A percentile compares a stretch with the other conserved stretches of the same genome.
Conservation (phyloP, 2,888 invertebrate species). For the Macrophya annulata region DNA sequence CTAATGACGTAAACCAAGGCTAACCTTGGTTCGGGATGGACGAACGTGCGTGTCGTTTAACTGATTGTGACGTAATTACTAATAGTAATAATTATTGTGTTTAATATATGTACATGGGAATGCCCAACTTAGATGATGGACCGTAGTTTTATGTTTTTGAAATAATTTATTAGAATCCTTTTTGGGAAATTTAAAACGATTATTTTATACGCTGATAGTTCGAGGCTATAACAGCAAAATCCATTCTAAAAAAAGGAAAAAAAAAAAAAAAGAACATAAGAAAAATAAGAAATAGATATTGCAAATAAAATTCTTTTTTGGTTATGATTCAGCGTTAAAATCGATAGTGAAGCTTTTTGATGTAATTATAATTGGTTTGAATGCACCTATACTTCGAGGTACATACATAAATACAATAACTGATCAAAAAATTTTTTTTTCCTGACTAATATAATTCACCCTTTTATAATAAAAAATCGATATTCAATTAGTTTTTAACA, state of each 20-base stretch:
- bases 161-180: no score
- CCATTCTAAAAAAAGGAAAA: neutral
- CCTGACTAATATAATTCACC: neutral
- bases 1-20: conserved; percentile 31
- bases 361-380: neutral
- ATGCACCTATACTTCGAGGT: neutral
- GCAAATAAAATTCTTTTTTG: neutral
- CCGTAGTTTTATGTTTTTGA: neutral
- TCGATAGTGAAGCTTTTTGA: neutral
- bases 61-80: neutral
- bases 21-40: conserved; percentile 2
- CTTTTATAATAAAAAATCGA: conserved; percentile 12
- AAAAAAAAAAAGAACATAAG: neutral
- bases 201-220: no score
- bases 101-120: neutral
- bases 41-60: neutral
- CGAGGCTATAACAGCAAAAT: no score
- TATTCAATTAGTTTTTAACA: neutral
- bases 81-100: neutral
- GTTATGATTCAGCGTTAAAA: neutral
- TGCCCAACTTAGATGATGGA: neutral
- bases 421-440: neutral
- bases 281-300: neutral
- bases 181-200: no score
- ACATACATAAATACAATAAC: neutral